Percentiles rank a stretch among this genome's conserved stretches.
phyloP scores from a whole-genome alignment of 1,140 invertebrate genomes.

The Drosophila melanica region DNA sequence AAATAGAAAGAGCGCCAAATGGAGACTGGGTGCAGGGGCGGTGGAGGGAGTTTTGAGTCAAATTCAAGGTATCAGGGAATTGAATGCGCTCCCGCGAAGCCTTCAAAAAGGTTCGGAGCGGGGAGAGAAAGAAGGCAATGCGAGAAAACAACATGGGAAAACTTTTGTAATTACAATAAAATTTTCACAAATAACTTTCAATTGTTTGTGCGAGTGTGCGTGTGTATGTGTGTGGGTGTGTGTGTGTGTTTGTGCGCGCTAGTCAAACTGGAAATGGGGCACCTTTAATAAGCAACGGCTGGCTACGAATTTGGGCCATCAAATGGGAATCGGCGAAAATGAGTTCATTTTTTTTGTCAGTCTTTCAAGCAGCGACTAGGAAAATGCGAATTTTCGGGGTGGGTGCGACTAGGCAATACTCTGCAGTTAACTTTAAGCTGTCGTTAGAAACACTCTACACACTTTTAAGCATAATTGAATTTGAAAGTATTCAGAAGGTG shows the following conservation, averaged over 20 bases:
- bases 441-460: too few species aligned
- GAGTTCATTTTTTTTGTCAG: conserved; percentile 20
- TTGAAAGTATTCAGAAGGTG: too few species aligned
- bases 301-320: conserved; percentile 17
- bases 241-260: not conserved
- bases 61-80: conserved; percentile 71
- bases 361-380: not conserved
- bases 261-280: conserved; percentile 11
- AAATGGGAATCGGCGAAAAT: conserved; percentile 31
- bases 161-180: conserved; percentile 83
- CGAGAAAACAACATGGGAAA: conserved; percentile 66
- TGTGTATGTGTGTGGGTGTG: conserved; percentile 8
- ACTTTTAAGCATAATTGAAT: too few species aligned
- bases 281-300: conserved; percentile 31
- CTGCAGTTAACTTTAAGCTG: not conserved
- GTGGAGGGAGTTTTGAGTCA: conserved; percentile 63
- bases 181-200: conserved; percentile 82
- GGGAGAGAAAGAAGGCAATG: not conserved
- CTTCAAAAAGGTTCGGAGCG: conserved; percentile 9
- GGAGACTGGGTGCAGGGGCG: not conserved
- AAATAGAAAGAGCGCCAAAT: conserved; percentile 53
- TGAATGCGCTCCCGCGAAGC: conserved; percentile 17
- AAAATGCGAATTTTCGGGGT: not conserved
- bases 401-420: not conserved
- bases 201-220: conserved; percentile 55